Conservation (phyloP, 2,888 invertebrate genomes). For the Pseudolycoriella hygida region DNA sequence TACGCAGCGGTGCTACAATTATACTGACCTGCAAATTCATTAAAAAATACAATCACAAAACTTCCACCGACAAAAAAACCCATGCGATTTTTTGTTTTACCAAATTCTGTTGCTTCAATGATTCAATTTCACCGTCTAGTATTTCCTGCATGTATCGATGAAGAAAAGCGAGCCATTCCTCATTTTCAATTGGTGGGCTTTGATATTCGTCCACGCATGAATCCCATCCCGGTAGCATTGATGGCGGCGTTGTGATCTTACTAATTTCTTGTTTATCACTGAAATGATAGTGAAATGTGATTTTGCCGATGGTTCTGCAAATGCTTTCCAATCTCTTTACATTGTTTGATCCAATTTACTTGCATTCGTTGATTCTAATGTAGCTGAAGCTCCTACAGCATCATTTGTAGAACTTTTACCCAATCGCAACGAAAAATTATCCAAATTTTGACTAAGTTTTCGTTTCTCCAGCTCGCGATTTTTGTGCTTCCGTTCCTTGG, state of each 20-base stretch:
- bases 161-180: constrained; percentile 75
- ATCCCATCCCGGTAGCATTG: constrained; percentile 10
- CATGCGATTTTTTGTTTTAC: constrained; percentile 24
- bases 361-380: constrained; percentile 5
- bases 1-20: constrained; percentile 44
- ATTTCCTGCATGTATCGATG: constrained; percentile 67
- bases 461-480: constrained; percentile 26
- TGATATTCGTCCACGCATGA: constrained; percentile 31
- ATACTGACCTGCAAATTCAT: constrained; percentile 32
- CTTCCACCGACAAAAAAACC: not conserved
- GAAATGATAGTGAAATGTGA: too few relatives aligned
- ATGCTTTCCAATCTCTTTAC: too few relatives aligned
- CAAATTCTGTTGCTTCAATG: constrained; percentile 50
- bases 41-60: not conserved
- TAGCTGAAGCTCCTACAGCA: constrained; percentile 4
- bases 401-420: constrained; percentile 15
- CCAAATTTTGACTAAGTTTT: constrained; percentile 29
- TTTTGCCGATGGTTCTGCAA: too few relatives aligned
- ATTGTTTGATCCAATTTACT: too few relatives aligned
- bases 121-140: constrained; percentile 60
- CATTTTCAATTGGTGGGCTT: constrained; percentile 57
- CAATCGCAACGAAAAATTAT: constrained; percentile 28
- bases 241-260: not conserved
- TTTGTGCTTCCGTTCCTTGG: constrained; percentile 6
- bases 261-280: too few relatives aligned